These are phyloP conservation scores for Strigamia maritima DNA, from an alignment of 2,888 invertebrate species.

Conservation along the genomic window DNA sequence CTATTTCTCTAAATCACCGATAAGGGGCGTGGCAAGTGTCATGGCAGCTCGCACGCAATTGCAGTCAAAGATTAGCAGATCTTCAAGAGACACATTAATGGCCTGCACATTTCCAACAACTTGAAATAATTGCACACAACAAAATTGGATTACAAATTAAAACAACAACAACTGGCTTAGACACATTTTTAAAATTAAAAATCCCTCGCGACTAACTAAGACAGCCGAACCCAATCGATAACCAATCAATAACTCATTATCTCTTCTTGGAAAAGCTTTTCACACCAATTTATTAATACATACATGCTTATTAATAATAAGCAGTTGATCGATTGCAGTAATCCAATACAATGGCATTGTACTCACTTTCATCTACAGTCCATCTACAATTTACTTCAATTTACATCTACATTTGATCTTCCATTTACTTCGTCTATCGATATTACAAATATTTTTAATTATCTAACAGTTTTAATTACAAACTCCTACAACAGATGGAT, in stretches of 20 bases:
- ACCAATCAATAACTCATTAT: constrained; percentile 28
- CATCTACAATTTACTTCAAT: too few relatives aligned
- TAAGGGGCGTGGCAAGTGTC: constrained; percentile 34
- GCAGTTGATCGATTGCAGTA: not conserved
- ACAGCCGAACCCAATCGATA: not conserved
- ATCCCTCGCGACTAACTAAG: not conserved
- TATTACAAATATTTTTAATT: not conserved
- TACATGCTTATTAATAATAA: too few relatives aligned
- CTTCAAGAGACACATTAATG: constrained; percentile 34
- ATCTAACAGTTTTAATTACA: not conserved
- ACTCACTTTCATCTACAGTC: not conserved
- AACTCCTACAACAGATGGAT: not conserved
- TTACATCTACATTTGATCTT: too few relatives aligned
- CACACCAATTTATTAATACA: not conserved
- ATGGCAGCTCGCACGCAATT: constrained; percentile 31
- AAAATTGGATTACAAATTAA: constrained; percentile 32
- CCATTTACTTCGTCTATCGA: too few relatives aligned
- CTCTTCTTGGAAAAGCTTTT: constrained; percentile 27
- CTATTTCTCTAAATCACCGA: constrained; percentile 32
- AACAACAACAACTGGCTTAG: constrained; percentile 26
- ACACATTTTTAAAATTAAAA: not conserved
- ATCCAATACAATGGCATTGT: not conserved
- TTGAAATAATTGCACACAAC: constrained; percentile 32
- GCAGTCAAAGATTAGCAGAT: constrained; percentile 34
- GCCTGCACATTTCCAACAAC: constrained; percentile 30